These are phyloP conservation scores for Bradypodion pumilum DNA, from an alignment of 2,797 vertebrate genomes.

Conservation along the genomic window DNA sequence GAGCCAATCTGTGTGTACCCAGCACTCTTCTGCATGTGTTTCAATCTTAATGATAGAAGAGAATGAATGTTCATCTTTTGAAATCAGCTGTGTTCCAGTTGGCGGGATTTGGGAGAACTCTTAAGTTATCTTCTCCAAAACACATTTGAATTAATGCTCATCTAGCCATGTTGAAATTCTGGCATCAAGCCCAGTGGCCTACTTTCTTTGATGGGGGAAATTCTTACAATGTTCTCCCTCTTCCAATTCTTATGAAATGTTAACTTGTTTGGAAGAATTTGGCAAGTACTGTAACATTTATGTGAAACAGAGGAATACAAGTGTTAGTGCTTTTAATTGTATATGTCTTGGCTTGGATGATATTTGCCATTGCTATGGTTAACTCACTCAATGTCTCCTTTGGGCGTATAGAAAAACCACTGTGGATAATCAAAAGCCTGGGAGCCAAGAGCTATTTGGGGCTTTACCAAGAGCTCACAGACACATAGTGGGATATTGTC, in stretches of 20 bases:
- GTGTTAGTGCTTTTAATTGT: not conserved
- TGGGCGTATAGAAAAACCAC: not conserved
- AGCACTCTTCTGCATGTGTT: not conserved
- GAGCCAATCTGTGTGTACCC: not conserved
- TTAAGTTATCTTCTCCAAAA: not conserved
- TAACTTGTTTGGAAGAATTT: not conserved
- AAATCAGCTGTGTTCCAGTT: not conserved
- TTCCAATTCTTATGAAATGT: not conserved
- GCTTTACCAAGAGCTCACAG: not conserved
- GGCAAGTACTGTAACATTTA: not conserved
- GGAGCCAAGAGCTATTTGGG: not conserved
- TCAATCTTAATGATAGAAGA: not conserved
- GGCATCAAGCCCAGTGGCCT: not conserved
- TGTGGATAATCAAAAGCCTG: not conserved
- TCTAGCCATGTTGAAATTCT: not conserved
- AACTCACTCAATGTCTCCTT: not conserved
- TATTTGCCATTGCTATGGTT: not conserved
- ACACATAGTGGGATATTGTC: not conserved
- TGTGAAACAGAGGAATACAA: not conserved
- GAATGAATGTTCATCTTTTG: not conserved
- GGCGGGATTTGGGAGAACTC: not conserved
- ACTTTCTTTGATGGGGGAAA: not conserved
- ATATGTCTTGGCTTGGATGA: not conserved
- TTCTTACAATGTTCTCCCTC: not conserved
- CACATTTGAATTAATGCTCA: slow-evolving; percentile 6